Percentiles rank a stretch among this genome's conserved stretches.
phyloP scores from a whole-genome alignment of 2,797 vertebrate species.

The Oreochromis mossambicus region DNA sequence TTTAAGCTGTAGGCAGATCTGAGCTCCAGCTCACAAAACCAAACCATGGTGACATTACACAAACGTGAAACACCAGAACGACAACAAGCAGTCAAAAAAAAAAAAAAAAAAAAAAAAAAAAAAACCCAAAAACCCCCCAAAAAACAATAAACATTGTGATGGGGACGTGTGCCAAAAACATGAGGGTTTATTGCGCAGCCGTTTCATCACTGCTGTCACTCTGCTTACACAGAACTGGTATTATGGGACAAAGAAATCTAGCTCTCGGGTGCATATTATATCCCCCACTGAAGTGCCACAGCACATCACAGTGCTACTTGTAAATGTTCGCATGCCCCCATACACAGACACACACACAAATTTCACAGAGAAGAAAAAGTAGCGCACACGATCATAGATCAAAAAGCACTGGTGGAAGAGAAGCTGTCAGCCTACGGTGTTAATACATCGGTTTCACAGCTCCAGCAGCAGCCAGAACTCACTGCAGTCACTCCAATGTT shows the following conservation, averaged over 20 bases:
- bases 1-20: neutral
- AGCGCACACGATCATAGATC: neutral
- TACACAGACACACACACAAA: neutral
- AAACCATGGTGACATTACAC: neutral
- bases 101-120: neutral
- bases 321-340: neutral
- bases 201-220: conserved; percentile 38
- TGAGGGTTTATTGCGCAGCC: neutral
- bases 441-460: neutral
- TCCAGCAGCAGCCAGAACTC: neutral
- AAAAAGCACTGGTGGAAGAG: neutral
- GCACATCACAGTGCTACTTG: neutral
- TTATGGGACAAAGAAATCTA: conserved; percentile 15
- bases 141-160: neutral
- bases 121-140: too few species aligned
- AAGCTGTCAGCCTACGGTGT: neutral
- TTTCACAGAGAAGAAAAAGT: neutral
- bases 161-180: neutral
- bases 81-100: neutral
- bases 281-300: neutral
- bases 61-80: neutral
- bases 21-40: neutral
- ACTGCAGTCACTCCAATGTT: neutral
- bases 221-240: neutral
- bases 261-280: neutral